Evolutionary conservation across 2,797 vertebrate genomes (phyloP).

Genomic region (Sebastes taczanowskii): DNA sequence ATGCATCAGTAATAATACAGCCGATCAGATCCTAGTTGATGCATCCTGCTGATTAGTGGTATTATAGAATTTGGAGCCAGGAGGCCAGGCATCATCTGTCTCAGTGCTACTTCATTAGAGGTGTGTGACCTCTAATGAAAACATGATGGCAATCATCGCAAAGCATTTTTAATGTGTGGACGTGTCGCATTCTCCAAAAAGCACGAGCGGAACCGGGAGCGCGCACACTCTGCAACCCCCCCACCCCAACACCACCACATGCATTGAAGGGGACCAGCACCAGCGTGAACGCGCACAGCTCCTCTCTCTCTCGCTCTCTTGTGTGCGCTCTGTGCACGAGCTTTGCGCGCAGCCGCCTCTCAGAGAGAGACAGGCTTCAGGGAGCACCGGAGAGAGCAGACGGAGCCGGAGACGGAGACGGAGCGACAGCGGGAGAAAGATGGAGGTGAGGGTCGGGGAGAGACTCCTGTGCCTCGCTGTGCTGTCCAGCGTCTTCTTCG

Average conservation of each 20-base stretch:
- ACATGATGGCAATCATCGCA: conserved; percentile 56
- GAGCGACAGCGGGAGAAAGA: conserved; percentile 73
- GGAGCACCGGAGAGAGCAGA: conserved; percentile 52
- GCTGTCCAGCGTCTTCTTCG: conserved; percentile 76
- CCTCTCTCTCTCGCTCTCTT: background rate
- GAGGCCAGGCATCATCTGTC: conserved; percentile 32
- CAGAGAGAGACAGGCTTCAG: conserved; percentile 35
- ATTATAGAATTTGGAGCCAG: background rate
- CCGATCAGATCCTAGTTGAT: background rate
- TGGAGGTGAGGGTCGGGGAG: conserved; percentile 78
- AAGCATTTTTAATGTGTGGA: conserved; percentile 55
- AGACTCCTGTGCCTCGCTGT: conserved; percentile 76
- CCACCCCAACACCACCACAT: conserved; percentile 20
- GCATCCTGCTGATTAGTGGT: background rate
- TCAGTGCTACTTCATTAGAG: conserved; percentile 47
- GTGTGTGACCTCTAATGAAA: conserved; percentile 64
- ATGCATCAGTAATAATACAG: background rate
- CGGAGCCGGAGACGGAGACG: background rate
- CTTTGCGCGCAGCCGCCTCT: conserved; percentile 55
- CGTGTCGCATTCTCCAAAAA: conserved; percentile 71
- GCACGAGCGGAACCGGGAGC: conserved; percentile 68
- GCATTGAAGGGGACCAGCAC: conserved; percentile 20
- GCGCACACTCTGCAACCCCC: conserved; percentile 3
- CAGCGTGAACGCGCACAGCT: conserved; percentile 1
- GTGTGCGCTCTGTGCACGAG: conserved; percentile 2